Evolutionary conservation across 2,113 vertebrate genomes (phyloP), one percentile per base, ranked within the genome.

Genomic region (Microtus richardsoni): DNA sequence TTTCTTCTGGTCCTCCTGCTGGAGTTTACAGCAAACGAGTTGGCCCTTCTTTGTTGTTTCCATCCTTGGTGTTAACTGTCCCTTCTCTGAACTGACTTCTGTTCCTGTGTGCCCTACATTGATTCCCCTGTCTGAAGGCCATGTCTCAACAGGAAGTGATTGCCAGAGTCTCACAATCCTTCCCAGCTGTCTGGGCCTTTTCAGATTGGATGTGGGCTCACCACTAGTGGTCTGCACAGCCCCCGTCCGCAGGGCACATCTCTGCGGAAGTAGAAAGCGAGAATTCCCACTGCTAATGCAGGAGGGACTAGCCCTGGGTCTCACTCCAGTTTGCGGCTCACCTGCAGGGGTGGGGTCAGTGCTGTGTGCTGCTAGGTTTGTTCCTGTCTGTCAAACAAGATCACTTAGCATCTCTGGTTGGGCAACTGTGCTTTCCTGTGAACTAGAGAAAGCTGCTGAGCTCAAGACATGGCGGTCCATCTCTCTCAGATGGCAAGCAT

Each of bases 131-230:
- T 28, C 21, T 28, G 70, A 22, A 52, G 74, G 79, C 47, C 64
- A 6, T 96, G 95, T 95, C 95, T 95, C 92, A 95, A 96, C 39
- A 73, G 64, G 88, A 84, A 75, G 19, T 22, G 33, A 93, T 79
- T 41, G 54, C 52, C 88, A 89, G 12, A 77, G 91, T 89, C 70
- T 91, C 74, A 62, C 64, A 52, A 66, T 79, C 74, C 68, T 89
- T 74, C 70, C 49, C 73, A 93, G 73, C 66, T 52, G 33, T 88
- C 7, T 26, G 13, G 21, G 41, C 6, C 74, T 75, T 75, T 88
- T 60, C 7, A 24, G 36, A 11, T 93, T 79, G 70, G 70, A 39
- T 73, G 70, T 58, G 30, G 28, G 19, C 2, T 91, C 21, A 28
- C 64, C n/a, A 2, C 80, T 66, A 0, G 11, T 52, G 39, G 19